Base-by-base conservation (phyloP, 64 coral and sea anemone genomes). In the Trachythela sp. region DNA sequence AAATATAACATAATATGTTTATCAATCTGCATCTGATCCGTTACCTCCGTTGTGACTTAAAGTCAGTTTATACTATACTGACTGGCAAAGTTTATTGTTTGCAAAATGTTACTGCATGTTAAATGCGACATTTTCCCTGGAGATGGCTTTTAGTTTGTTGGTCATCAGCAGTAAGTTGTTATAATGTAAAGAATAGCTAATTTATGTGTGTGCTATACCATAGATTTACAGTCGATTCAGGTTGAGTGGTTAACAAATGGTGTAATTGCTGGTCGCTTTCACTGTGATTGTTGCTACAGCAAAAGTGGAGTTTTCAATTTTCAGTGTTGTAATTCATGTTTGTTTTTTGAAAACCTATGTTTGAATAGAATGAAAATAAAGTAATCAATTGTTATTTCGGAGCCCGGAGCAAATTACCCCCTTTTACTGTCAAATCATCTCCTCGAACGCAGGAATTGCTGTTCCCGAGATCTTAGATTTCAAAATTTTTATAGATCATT, bases 91-190 rank as follows among this genome's bases (percentile, higher is more conserved):
- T 80, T 37, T 39, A 37, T 80, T 80, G 42, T 45, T 45, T 45
- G 75, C 30, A 30, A 80, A 36, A 8, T 64, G 75, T 80, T 37
- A 80, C 75, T 80, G 75, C 75, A 80, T 80, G 75, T 80, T 80
- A 15, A 68, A 7, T 68, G 59, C 2, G 59, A 22, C 30, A 68
- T 31, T n/a, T 37, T 37, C 37, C 15, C 75, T 80, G 75, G 75
- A 80, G 75, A 80, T 35, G 33, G 31, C 20, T 30, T 39, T 80
- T 80, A 80, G 31, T 37, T 15, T 31, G 4, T 80, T 80, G 33
- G 15, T 80, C 75, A 34, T 35, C 2, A 29, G 75, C 33, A 80
- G 75, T 80, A 80, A 80, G 75, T 80, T 80, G 31, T 80, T 80
- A 64, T n/a, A 5, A n/a, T 64, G 56, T 80, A 80, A 37, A 80